These are phyloP conservation scores for Metopolophium dirhodum DNA, from an alignment of 1,140 invertebrate species.

Conservation along the genomic window DNA sequence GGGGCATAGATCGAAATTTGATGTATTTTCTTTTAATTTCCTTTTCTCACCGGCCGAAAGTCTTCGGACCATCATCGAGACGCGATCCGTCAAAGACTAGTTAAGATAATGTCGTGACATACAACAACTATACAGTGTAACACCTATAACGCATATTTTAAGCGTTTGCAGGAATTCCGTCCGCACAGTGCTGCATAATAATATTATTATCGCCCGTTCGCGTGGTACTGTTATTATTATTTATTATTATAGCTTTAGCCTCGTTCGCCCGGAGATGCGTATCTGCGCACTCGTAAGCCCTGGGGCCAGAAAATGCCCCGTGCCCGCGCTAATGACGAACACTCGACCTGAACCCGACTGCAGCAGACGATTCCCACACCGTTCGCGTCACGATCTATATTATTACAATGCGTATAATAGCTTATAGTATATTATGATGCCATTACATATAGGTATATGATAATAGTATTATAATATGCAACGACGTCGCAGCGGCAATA, in stretches of 20 bases:
- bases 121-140: neutral
- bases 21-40: no score
- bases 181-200: neutral
- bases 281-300: neutral
- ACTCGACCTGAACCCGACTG: constrained; percentile 6
- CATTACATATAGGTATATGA: neutral
- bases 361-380: constrained; percentile 50
- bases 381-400: constrained; percentile 51
- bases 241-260: neutral
- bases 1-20: no score
- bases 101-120: no score
- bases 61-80: no score
- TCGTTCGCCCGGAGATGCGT: constrained; percentile 2
- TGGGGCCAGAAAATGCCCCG: constrained; percentile 4
- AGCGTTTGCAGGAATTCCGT: neutral
- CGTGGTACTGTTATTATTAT: neutral
- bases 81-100: no score
- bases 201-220: neutral
- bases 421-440: neutral
- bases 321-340: constrained; percentile 38
- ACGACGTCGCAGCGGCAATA: neutral
- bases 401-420: neutral
- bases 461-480: neutral
- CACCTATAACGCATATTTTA: neutral
- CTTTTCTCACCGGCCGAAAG: no score